phyloP scores from a whole-genome alignment of 2,888 invertebrate genomes.

The Limnephilus lunatus region DNA sequence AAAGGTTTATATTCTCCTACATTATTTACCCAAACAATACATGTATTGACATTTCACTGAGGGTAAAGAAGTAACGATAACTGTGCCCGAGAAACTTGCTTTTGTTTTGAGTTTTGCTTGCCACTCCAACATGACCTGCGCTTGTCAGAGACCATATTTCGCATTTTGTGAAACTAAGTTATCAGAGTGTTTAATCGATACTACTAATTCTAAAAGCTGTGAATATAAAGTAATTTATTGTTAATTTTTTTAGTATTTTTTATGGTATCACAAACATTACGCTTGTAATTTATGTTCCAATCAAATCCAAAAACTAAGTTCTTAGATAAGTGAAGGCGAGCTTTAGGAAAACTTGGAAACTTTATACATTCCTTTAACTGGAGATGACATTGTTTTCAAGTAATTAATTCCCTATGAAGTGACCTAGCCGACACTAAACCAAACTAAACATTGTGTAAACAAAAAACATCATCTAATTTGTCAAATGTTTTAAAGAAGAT shows the following conservation, averaged over 20 bases:
- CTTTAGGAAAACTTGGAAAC: constrained; percentile 10
- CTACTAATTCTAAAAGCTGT: constrained; percentile 50
- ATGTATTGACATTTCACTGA: constrained; percentile 22
- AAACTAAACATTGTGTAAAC: neutral
- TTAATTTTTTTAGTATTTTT: constrained; percentile 48
- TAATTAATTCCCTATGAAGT: neutral
- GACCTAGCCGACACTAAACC: neutral
- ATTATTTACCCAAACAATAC: neutral
- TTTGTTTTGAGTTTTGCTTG: constrained; percentile 33
- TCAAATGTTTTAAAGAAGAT: neutral
- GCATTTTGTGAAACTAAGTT: constrained; percentile 18
- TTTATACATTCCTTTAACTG: constrained; percentile 25
- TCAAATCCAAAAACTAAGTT: constrained; percentile 28
- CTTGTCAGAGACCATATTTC: constrained; percentile 67
- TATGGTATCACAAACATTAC: constrained; percentile 38
- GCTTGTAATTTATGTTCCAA: constrained; percentile 47
- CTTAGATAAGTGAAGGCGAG: neutral
- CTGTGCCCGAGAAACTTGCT: neutral
- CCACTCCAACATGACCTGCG: constrained; percentile 65
- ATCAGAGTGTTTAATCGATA: constrained; percentile 34
- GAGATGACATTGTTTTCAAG: neutral
- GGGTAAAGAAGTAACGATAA: neutral
- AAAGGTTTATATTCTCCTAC: constrained; percentile 14
- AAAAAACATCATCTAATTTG: neutral
- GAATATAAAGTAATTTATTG: constrained; percentile 55